These are phyloP conservation scores for Theonella swinhoei DNA, from an alignment of 37 sponge, comb jelly and placozoan genomes.

Conservation along the genomic window DNA sequence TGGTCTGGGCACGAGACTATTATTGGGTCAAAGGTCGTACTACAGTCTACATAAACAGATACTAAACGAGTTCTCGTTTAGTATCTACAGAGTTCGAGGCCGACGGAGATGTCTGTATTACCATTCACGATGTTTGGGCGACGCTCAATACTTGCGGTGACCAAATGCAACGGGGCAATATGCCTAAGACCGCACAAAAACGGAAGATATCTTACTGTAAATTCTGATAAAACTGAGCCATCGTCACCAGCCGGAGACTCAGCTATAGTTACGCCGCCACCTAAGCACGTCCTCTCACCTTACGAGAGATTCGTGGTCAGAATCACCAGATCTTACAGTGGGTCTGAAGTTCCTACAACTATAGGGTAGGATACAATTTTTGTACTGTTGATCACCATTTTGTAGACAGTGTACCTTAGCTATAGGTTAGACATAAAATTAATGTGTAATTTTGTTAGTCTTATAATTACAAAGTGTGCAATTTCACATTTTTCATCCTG, in stretches of 20 bases:
- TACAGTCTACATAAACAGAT: too few species aligned
- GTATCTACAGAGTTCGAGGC: too few species aligned
- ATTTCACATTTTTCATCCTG: background rate
- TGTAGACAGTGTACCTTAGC: background rate
- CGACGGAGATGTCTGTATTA: too few species aligned
- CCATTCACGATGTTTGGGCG: too few species aligned
- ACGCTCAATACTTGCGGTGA: too few species aligned
- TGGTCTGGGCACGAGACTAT: too few species aligned
- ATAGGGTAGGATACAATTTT: background rate
- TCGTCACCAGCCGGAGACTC: background rate
- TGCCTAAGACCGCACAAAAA: too few species aligned
- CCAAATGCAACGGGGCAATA: background rate
- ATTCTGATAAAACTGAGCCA: background rate
- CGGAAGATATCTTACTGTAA: background rate
- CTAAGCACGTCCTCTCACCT: constrained; percentile 33
- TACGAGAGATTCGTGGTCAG: constrained; percentile 46
- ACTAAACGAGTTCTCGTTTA: too few species aligned
- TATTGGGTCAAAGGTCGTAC: too few species aligned
- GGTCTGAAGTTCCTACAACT: background rate
- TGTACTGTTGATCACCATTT: background rate
- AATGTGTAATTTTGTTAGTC: background rate
- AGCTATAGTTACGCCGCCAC: background rate
- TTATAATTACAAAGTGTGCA: background rate
- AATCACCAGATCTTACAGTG: constrained; percentile 27
- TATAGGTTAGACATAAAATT: background rate